Evolutionary conservation across 2,113 vertebrate species (phyloP).

Genomic region (Elephas maximus): DNA sequence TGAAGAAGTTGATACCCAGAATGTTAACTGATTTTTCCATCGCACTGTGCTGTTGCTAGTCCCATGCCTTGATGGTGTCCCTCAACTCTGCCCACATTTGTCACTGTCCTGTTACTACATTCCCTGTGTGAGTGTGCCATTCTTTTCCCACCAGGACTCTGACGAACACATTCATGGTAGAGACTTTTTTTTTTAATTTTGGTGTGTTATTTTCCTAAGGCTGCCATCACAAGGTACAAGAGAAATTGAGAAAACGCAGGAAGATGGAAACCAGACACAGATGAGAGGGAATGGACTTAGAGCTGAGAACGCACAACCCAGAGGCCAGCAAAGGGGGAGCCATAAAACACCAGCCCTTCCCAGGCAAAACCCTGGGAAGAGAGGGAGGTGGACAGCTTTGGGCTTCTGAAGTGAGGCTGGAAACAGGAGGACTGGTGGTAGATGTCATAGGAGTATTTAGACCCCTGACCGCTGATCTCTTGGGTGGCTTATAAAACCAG

Average conservation of each 20-base stretch:
- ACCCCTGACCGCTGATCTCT: no score
- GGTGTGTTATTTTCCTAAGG: no score
- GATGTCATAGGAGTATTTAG: background rate
- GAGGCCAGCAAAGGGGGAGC: background rate
- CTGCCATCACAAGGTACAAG: no score
- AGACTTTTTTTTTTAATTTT: background rate
- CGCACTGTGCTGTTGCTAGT: fast-evolving
- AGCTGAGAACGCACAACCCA: fast-evolving
- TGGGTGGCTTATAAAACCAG: no score
- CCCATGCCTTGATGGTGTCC: background rate
- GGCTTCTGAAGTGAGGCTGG: background rate
- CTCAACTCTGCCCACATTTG: background rate
- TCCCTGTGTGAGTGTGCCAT: fast-evolving
- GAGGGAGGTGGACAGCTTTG: fast-evolving
- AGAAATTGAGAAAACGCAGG: no score
- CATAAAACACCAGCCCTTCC: background rate
- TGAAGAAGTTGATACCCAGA: background rate
- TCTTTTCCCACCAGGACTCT: background rate
- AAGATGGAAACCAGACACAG: no score
- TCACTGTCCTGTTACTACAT: background rate
- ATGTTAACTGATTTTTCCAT: no score
- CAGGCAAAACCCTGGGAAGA: background rate
- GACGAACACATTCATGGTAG: background rate
- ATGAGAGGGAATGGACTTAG: background rate
- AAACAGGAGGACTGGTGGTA: background rate